Conservation (phyloP, 2,888 invertebrate species). For the Drosophila eohydei region DNA sequence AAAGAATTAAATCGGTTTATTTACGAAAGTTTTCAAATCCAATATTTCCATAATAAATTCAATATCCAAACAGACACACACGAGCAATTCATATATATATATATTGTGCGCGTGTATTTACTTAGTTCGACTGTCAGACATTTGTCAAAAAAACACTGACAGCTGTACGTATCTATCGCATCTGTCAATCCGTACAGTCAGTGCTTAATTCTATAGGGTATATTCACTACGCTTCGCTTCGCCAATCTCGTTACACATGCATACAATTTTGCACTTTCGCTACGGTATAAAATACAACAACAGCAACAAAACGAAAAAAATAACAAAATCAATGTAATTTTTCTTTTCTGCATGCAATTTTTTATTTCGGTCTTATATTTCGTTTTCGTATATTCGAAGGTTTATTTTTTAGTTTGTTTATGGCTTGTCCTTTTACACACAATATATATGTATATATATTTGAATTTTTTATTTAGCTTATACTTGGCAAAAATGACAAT, state of each 20-base stretch:
- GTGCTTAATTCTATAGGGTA: slow-evolving; percentile 35
- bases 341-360: slow-evolving; percentile 50
- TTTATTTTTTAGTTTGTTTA: slow-evolving; percentile 11
- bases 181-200: slow-evolving; percentile 48
- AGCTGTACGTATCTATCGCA: slow-evolving; percentile 33
- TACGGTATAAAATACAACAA: slow-evolving; percentile 5
- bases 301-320: background rate
- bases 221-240: slow-evolving; percentile 24
- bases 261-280: slow-evolving; percentile 55
- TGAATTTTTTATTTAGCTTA: slow-evolving; percentile 63
- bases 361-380: slow-evolving; percentile 59
- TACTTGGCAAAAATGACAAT: slow-evolving; percentile 39
- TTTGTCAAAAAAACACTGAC: slow-evolving; percentile 45
- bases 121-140: slow-evolving; percentile 31
- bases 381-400: slow-evolving; percentile 10
- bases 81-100: background rate
- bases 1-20: background rate
- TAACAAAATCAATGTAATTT: slow-evolving; percentile 40
- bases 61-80: slow-evolving; percentile 5
- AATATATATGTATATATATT: slow-evolving; percentile 21
- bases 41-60: slow-evolving; percentile 19
- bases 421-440: slow-evolving; percentile 1
- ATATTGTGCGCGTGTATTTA: slow-evolving; percentile 8
- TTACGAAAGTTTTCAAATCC: background rate
- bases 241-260: slow-evolving; percentile 37